Evolutionary conservation across 92 coral and sea anemone genomes (phyloP), one percentile per base, ranked within the genome.

Genomic region (Epizoanthus scotinus): DNA sequence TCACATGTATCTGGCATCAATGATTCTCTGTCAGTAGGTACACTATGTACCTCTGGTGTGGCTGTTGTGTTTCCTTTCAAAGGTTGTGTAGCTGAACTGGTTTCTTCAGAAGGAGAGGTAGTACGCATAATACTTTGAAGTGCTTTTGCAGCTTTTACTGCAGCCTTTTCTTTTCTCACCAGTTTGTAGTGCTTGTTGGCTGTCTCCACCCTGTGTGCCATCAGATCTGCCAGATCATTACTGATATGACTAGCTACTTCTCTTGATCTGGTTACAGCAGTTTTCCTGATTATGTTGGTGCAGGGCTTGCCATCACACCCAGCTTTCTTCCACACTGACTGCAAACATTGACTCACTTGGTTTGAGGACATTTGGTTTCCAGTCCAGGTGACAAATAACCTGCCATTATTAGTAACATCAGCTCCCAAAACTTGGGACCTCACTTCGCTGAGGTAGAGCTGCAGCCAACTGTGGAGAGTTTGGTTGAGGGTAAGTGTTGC

Each of bases 261-360:
- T 42, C 74, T 61, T 8, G 74, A 47, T 5, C 64, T 57, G 44
- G 68, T 82, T n/a, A 52, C 78, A 36, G 85, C 78, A 8, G 67
- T 61, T 58, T 81, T 81, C 44, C 78, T 24, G 64, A 81, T 67
- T 19, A 73, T 67, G 8, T 71, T 53, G 8, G 78, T 27, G 8
- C 73, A 47, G 6, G 60, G 44, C 24, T 53, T 81, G 44, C 62
- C 66, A 14, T 21, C 22, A 31, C 71, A 27, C 18, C 61, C 60
- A 8, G 84, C 84, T 53, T 81, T 81, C 50, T 67, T 81, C 67
- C 71, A 81, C 8, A 68, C 34, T 3, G 85, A 81, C 68, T 81
- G 65, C 14, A 81, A 18, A 31, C 73, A 71, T 44, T 56, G 63
- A 12, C 44, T 67, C 5, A 81, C 73, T 54, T 81, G 78, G 31